These are phyloP conservation scores for Struthio camelus DNA, from an alignment of 2,113 vertebrate species.

Conservation along the genomic window DNA sequence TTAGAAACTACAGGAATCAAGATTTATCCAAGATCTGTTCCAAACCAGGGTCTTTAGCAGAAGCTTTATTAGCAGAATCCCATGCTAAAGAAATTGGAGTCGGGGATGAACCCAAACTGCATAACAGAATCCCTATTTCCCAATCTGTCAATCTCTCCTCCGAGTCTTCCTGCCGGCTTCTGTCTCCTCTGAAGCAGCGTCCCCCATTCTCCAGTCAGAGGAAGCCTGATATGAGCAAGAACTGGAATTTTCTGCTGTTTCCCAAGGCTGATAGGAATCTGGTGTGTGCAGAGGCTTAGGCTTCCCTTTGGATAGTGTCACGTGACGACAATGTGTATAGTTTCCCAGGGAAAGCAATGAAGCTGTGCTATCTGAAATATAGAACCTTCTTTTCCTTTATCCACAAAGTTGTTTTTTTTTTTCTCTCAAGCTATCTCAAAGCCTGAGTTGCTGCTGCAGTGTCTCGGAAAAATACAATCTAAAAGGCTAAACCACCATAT, in stretches of 20 bases:
- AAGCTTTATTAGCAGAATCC: not conserved
- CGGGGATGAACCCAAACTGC: not conserved
- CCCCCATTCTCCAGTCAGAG: not conserved
- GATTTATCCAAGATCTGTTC: not conserved
- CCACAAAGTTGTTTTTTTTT: not conserved
- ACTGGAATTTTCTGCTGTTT: not conserved
- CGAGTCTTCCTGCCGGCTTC: not conserved
- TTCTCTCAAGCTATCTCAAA: not conserved
- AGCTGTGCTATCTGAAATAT: not conserved
- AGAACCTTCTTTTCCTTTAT: not conserved
- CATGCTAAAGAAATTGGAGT: not conserved
- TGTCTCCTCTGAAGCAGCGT: not conserved
- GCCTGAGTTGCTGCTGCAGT: not conserved
- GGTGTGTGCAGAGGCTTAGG: not conserved
- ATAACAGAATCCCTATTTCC: not conserved
- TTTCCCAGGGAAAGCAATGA: not conserved
- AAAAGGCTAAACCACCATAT: not conserved
- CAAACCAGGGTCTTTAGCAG: not conserved
- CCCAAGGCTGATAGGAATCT: not conserved
- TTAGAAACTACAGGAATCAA: not conserved
- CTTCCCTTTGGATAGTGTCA: too few relatives aligned
- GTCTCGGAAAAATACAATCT: accelerated
- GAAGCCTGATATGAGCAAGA: not conserved
- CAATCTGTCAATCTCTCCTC: not conserved
- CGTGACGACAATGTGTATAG: accelerated